Base-by-base conservation (phyloP, 2,888 invertebrate species). In the Spicauda simplicius region DNA sequence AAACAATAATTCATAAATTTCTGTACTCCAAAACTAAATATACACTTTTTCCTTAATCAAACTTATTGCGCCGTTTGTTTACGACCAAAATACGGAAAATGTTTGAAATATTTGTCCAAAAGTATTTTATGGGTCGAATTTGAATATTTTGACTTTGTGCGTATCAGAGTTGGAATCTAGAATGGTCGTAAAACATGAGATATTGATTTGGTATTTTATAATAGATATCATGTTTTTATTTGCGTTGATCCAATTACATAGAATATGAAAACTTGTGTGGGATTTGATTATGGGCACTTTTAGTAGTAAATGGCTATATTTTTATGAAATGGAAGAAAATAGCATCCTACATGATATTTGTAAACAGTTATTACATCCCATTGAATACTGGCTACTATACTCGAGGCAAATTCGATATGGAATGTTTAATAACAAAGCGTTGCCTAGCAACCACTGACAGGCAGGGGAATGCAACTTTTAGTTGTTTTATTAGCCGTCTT, bases 191-290 rank as follows among this genome's bases (percentile, higher is more conserved):
- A 64, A 64, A 64, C 16, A 18, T 19, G 33, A 56, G 50, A 50
- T 64, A 64, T 56, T 33, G 57, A 30, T 33, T 64, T 30, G n/a
- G 33, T 64, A 55, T 50, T 45, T 52, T 25, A 64, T 57, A 14
- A 41, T 0, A 12, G 55, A 56, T 45, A 58, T 64, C 50, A 50
- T 18, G 14, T 63, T 56, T 63, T 63, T 63, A 63, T 64, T 50
- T 48, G 50, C 64, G 57, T 57, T 64, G 50, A 64, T 64, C 19
- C 57, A 64, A 57, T 64, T 64, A 50, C 57, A 63, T 63, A 48
- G 41, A 55, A 48, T 55, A 8, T 18, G 55, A 8, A 53, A n/a
- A 54, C 37, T 37, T 53, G 53, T 61, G 61, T 33, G 52, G 33
- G 33, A 33, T 33, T 33, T 33, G 33, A 33, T 33, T 33, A 33